Evolutionary conservation across 2,888 invertebrate genomes (phyloP).

Genomic region (Holacanthella duospinosa): DNA sequence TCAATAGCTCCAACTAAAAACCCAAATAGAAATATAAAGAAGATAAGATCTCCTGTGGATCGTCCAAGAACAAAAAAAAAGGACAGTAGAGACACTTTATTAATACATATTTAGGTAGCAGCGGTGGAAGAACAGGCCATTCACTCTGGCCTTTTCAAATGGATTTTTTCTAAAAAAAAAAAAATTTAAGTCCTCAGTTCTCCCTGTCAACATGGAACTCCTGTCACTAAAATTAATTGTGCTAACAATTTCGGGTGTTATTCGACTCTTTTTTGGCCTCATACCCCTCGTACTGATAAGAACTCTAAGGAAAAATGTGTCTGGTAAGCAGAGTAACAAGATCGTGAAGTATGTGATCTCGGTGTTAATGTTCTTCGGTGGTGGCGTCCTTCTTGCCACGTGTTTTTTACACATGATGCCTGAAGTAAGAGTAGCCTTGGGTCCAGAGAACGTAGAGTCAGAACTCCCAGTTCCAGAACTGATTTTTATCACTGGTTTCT

Average conservation of each 20-base stretch:
- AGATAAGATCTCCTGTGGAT: too few species aligned
- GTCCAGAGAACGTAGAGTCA: slow-evolving; percentile 32
- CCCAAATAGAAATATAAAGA: too few species aligned
- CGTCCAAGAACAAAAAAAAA: too few species aligned
- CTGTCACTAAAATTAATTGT: slow-evolving; percentile 45
- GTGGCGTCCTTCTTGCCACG: slow-evolving; percentile 50
- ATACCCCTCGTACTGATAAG: slow-evolving; percentile 46
- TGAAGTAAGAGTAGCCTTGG: slow-evolving; percentile 45
- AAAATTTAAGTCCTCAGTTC: background rate
- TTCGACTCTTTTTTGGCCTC: slow-evolving; percentile 46
- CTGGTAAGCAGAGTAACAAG: slow-evolving; percentile 31
- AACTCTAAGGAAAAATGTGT: slow-evolving; percentile 34
- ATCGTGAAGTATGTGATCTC: slow-evolving; percentile 36
- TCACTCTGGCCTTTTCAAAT: background rate
- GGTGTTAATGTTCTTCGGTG: slow-evolving; percentile 45
- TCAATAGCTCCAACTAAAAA: too few species aligned
- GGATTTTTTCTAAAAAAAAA: background rate
- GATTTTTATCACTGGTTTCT: slow-evolving; percentile 47
- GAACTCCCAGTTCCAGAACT: slow-evolving; percentile 46
- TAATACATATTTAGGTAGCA: too few species aligned
- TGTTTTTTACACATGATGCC: slow-evolving; percentile 51
- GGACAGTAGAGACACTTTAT: too few species aligned
- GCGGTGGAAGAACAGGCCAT: too few species aligned
- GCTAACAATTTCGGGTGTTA: slow-evolving; percentile 44
- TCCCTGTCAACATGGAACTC: slow-evolving; percentile 41